phyloP scores from a whole-genome alignment of 2,888 invertebrate genomes.

The Clivina fossor region DNA sequence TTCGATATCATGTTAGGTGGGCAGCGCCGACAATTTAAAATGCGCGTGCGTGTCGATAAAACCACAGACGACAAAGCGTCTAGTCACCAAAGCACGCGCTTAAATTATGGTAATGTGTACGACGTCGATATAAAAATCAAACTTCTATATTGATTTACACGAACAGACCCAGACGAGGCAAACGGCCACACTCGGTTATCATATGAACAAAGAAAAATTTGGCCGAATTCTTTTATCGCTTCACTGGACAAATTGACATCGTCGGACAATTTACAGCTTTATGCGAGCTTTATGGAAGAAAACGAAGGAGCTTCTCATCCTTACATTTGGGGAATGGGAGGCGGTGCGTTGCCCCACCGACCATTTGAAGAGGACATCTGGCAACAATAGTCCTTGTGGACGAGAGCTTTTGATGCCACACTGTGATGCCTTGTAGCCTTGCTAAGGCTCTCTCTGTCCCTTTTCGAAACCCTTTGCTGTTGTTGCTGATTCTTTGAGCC shows the following conservation, averaged over 20 bases:
- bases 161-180: constrained; percentile 1
- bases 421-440: no score
- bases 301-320: no score
- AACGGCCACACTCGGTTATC: constrained; percentile 24
- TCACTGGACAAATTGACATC: constrained; percentile 30
- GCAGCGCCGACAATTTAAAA: no score
- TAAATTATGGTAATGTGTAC: constrained; percentile 20
- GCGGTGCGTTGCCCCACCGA: no score
- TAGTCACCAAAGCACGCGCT: no score
- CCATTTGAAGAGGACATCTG: constrained; percentile 18
- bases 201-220: constrained; percentile 25
- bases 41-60: no score
- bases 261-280: constrained; percentile 30
- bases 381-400: constrained; percentile 26
- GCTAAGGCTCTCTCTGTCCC: no score
- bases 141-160: constrained; percentile 25
- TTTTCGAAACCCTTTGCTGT: constrained; percentile 12
- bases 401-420: constrained; percentile 15
- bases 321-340: no score
- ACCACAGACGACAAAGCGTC: no score
- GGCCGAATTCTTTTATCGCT: constrained; percentile 28
- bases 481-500: neutral
- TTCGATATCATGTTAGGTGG: no score
- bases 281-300: constrained; percentile 26
- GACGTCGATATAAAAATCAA: constrained; percentile 25